Evolutionary conservation across 2,113 vertebrate species (phyloP), one percentile per base, ranked within the genome.

Genomic region (Oryzias melastigma): DNA sequence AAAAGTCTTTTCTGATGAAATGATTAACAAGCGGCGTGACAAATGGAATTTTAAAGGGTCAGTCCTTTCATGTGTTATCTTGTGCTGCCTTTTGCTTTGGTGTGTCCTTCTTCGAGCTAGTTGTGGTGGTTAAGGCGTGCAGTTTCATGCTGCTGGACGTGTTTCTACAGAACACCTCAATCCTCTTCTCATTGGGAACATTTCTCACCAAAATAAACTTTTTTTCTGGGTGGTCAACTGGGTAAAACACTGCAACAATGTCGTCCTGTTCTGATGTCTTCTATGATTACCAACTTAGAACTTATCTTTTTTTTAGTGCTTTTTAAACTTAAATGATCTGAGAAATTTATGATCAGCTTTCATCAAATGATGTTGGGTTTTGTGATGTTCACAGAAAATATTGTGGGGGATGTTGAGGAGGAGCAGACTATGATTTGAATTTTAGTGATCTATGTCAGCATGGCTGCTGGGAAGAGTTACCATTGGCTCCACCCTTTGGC

Each of bases 21-120:
- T 95, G 94, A 95, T 95, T 92, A 95, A 94, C 93, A 93, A 92
- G 91, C 92, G 94, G 92, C 93, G 93, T 93, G 93, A 95, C 93
- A 93, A 95, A 95, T 93, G 92, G 94, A 95, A 95, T 95, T 95
- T 94, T 94, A 96, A 96, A 94, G 93, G 93, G 85, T 75, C 70
- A 88, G 85, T 91, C 90, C 92, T 95, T 96, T 95, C 93, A 95
- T 96, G 91, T 91, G 86, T 91, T 94, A 94, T 92, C 92, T 93
- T 93, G 91, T 90, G 92, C 90, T 93, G 93, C 92, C 93, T 93
- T 92, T 92, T 64, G 52, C 77, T 80, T 80, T 75, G 59, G 53
- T 71, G 61, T 46, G 58, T 67, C 70, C 88, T 93, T 91, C 92
- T 94, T 93, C 94, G 94, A 27, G 5, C 25, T 27, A 5, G 25